These are phyloP conservation scores for Eilema sororculum DNA, from an alignment of 2,888 invertebrate species.

Conservation along the genomic window DNA sequence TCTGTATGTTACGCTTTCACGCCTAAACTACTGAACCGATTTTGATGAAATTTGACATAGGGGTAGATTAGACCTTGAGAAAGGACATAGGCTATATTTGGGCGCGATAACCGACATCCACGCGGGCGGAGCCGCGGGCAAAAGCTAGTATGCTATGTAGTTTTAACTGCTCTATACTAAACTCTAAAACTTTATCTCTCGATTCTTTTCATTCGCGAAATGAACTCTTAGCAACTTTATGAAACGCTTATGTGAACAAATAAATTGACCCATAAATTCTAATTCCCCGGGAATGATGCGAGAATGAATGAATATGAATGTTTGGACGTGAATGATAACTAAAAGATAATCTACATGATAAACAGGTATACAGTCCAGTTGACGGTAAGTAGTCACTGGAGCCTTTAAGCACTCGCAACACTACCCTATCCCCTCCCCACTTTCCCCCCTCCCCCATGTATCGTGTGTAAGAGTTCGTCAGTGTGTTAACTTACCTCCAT, in stretches of 20 bases:
- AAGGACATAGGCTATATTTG: too few species aligned
- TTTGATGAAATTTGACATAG: too few species aligned
- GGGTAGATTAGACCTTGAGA: too few species aligned
- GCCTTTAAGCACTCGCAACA: neutral
- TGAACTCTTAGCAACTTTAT: too few species aligned
- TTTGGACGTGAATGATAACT: neutral
- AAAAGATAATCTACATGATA: neutral
- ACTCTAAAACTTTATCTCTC: too few species aligned
- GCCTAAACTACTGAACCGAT: too few species aligned
- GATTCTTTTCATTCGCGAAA: too few species aligned
- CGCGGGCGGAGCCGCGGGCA: too few species aligned
- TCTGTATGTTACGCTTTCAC: too few species aligned
- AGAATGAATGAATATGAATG: neutral
- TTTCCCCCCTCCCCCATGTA: neutral
- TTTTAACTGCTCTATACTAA: too few species aligned
- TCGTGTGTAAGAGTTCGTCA: neutral
- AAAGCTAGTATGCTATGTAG: too few species aligned
- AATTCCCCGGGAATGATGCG: neutral
- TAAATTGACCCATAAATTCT: neutral
- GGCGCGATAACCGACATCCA: too few species aligned
- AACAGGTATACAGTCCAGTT: neutral
- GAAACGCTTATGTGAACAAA: neutral
- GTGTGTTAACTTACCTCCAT: slow-evolving; percentile 52
- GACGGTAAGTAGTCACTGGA: neutral
- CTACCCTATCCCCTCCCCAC: neutral